A percentile compares a stretch with the other conserved stretches of the same genome.
Evolutionary conservation across 2,113 vertebrate genomes (phyloP).

Genomic region (Ameiurus melas): DNA sequence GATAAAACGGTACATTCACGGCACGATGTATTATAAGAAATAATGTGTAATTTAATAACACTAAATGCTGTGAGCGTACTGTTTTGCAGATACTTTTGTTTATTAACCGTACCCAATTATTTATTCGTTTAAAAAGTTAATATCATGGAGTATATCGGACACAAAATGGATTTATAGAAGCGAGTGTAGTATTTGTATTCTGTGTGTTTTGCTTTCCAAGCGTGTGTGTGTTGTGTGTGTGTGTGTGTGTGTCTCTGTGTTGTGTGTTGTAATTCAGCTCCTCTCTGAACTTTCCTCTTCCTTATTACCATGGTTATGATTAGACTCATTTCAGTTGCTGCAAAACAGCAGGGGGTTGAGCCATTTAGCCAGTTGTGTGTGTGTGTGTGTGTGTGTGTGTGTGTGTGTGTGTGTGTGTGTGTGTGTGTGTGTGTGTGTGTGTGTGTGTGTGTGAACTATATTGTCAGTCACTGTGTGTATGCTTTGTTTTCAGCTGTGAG

Average conservation of each 20-base stretch:
- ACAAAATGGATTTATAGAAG: not conserved
- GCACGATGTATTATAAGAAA: not conserved
- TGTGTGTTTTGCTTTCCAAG: not conserved
- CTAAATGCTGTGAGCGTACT: no score
- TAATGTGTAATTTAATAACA: not conserved
- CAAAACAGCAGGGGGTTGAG: slow-evolving; percentile 44
- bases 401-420: slow-evolving; percentile 37
- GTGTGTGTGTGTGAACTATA: slow-evolving; percentile 33
- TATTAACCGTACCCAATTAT: not conserved
- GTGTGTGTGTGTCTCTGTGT: not conserved
- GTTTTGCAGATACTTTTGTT: not conserved
- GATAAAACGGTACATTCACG: not conserved
- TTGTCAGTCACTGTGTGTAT: slow-evolving; percentile 12
- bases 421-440: slow-evolving; percentile 28
- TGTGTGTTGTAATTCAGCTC: not conserved
- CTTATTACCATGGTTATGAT: slow-evolving; percentile 42
- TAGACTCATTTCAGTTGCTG: slow-evolving; percentile 43
- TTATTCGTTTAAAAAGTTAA: not conserved
- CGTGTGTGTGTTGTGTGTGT: no score
- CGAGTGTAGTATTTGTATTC: not conserved
- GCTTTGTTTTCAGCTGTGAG: not conserved
- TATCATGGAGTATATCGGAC: not conserved
- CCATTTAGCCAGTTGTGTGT: slow-evolving; percentile 25
- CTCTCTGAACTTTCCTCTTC: slow-evolving; percentile 24
- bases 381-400: slow-evolving; percentile 41